Conservation (phyloP, 2,888 invertebrate genomes). For the Cryptocephalus moraei region DNA sequence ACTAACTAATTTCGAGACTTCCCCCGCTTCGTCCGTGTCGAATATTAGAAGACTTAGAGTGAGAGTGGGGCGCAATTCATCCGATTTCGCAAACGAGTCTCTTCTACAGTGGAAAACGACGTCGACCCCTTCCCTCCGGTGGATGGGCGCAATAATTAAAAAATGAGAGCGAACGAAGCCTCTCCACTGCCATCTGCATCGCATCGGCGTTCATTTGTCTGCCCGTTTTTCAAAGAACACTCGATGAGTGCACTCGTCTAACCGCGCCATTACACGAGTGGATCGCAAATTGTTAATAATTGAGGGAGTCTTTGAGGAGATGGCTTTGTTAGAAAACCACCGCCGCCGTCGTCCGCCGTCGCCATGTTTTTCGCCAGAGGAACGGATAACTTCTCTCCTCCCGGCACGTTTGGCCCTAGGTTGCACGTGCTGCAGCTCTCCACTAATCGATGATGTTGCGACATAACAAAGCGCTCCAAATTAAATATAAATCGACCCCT, state of each 20-base stretch:
- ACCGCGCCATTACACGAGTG: conserved; percentile 30
- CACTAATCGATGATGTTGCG: no score
- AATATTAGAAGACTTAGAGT: no score
- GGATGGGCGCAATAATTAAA: conserved; percentile 10
- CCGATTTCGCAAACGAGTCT: background rate
- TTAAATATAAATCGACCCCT: no score
- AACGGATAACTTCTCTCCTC: no score
- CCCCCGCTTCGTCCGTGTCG: no score
- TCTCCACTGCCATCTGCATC: conserved; percentile 13
- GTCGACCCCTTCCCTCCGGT: background rate
- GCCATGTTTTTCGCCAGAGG: background rate
- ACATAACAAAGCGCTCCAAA: no score
- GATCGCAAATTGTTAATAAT: conserved; percentile 34
- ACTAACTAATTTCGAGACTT: no score
- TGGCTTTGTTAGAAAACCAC: conserved; percentile 16
- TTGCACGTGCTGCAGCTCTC: no score
- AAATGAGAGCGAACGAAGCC: conserved; percentile 17
- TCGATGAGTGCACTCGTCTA: conserved; percentile 29
- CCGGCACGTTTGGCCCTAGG: no score
- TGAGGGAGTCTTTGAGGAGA: conserved; percentile 27
- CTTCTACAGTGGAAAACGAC: background rate
- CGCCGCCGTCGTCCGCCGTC: conserved; percentile 5
- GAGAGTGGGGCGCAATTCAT: background rate
- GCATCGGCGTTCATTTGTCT: conserved; percentile 3
- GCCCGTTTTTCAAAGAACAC: conserved; percentile 19